Base-by-base conservation (phyloP, 2,797 vertebrate species). In the Anomalospiza imberbis region DNA sequence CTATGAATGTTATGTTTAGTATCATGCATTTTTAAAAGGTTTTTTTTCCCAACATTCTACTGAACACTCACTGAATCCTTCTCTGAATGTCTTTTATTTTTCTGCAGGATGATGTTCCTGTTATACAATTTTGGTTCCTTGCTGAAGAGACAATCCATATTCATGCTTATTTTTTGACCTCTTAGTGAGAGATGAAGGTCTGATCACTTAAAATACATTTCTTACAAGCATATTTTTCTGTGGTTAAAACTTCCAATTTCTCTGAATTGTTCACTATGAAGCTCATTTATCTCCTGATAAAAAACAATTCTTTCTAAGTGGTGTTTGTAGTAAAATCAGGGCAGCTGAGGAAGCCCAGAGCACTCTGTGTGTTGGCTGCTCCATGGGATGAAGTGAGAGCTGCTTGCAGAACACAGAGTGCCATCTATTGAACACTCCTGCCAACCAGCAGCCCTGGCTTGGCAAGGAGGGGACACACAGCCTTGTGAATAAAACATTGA, bases 1-100 rank as follows among this genome's bases (percentile, higher is more conserved):
- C 82, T 96, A 77, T 94, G 81, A 94, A 78, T 94, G 89, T 91
- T 90, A 29, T 94, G 73, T 93, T 96, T 94, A 87, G 85, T 67
- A 83, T 87, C 79, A 84, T 85, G 88, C 75, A 95, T 97, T 96
- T 97, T 95, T 75, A 84, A 95, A 93, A 84, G 68, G 42, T 76
- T 87, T 66, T 62, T 62, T 54, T 34, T 1, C 18, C 66, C 73
- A 68, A 31, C 38, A 25, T 91, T 91, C 70, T 75, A 29, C 73
- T 83, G 91, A 85, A 61, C n/a, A 65, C 44, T 36, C 32, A 42
- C 45, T 44, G 34, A 67, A 51, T 87, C 65, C 32, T 94, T 77
- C 79, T 76, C 76, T 65, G 40, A 74, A 44, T 62, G 20, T 13
- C 15, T 34, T 54, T 85, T 65, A 21, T 62, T 54, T 55, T 80